Evolutionary conservation across 2,113 vertebrate species (phyloP).

Genomic region (Eidolon helvum): DNA sequence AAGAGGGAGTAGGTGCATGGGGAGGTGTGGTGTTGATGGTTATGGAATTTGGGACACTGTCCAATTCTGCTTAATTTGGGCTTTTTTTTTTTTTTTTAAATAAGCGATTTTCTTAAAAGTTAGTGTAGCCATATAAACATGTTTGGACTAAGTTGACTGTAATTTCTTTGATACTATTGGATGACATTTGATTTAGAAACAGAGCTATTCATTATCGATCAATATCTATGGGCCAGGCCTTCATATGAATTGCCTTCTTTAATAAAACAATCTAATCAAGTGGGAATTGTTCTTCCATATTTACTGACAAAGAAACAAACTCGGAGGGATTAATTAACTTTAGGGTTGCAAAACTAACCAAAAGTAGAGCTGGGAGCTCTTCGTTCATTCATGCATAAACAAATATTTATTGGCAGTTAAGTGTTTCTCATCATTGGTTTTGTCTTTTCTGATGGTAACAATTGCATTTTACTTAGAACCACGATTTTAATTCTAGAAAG

Average conservation of each 20-base stretch:
- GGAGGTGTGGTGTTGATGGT: not conserved
- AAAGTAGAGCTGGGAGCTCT: not conserved
- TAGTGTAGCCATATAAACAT: not conserved
- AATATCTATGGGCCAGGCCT: not conserved
- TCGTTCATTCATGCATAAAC: not conserved
- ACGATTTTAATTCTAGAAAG: conserved; percentile 1
- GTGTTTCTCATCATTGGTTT: conserved; percentile 12
- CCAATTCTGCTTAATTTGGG: not conserved
- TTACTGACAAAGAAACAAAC: not conserved
- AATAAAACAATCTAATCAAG: not conserved
- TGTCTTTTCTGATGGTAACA: not conserved
- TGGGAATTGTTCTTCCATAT: not conserved
- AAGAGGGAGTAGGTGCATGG: not conserved
- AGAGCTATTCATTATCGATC: not conserved
- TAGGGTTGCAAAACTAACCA: not conserved
- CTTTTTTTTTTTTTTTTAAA: not conserved
- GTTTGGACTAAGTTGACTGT: not conserved
- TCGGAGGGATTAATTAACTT: not conserved
- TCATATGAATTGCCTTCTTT: not conserved
- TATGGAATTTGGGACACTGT: not conserved
- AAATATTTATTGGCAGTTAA: not conserved
- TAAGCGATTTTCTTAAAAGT: not conserved
- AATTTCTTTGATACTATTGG: not conserved
- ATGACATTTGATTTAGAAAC: conserved; percentile 9
- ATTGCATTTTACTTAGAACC: not conserved